Evolutionary conservation across 1,140 invertebrate genomes (phyloP).

Genomic region (Harlomillsia oculata): DNA sequence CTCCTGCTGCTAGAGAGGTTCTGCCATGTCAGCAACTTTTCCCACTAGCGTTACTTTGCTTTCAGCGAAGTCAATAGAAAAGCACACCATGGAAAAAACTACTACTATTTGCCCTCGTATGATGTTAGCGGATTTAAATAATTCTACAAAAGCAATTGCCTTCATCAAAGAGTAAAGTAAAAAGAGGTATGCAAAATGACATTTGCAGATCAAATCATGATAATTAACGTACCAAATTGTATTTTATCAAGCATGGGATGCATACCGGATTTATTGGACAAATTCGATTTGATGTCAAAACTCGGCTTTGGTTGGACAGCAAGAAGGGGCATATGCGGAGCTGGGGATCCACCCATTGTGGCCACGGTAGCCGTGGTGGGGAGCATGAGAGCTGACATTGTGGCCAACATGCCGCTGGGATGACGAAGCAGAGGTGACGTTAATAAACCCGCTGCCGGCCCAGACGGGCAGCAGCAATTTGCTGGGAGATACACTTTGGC

Average conservation of each 20-base stretch:
- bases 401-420: conserved; percentile 33
- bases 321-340: conserved; percentile 27
- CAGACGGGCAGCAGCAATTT: conserved; percentile 34
- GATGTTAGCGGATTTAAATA: too few relatives aligned
- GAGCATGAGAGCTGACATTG: conserved; percentile 35
- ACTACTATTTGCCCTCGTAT: too few relatives aligned
- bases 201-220: too few relatives aligned
- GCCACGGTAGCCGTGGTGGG: conserved; percentile 31
- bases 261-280: conserved; percentile 33
- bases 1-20: neutral
- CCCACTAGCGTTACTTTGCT: too few relatives aligned
- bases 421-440: conserved; percentile 33
- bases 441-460: conserved; percentile 33
- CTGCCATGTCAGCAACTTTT: neutral
- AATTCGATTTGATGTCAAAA: conserved; percentile 14
- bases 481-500: conserved; percentile 36
- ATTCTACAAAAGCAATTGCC: too few relatives aligned
- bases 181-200: neutral
- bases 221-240: too few relatives aligned
- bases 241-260: too few relatives aligned
- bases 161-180: conserved; percentile 3
- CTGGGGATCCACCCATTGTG: conserved; percentile 18
- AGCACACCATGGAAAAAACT: too few relatives aligned
- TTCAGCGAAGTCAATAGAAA: too few relatives aligned
- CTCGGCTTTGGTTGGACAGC: conserved; percentile 23